These are phyloP conservation scores for Lysiphlebus fabarum DNA, from an alignment of 1,140 invertebrate species.

Conservation along the genomic window DNA sequence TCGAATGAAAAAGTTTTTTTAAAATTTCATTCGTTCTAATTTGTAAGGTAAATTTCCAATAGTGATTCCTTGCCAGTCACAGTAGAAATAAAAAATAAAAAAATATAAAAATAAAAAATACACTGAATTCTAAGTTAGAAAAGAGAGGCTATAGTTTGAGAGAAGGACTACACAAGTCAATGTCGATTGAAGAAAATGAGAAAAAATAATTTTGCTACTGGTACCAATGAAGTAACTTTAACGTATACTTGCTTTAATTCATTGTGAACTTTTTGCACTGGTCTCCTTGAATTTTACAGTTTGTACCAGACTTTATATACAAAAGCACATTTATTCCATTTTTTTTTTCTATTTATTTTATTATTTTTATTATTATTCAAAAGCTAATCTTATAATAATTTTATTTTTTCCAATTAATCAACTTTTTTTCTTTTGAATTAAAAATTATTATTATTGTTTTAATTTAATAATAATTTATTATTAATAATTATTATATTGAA, in stretches of 20 bases:
- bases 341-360: no score
- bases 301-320: neutral
- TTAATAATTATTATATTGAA: conserved; percentile 4
- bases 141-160: neutral
- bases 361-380: no score
- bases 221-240: conserved; percentile 6
- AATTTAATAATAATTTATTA: no score
- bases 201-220: conserved; percentile 7
- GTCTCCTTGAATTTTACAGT: neutral
- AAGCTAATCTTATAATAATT: no score
- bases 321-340: no score
- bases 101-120: no score
- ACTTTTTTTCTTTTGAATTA: no score
- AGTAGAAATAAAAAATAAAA: neutral
- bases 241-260: conserved; percentile 23
- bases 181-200: conserved; percentile 6
- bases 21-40: conserved; percentile 30
- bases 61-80: conserved; percentile 22
- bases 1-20: conserved; percentile 22
- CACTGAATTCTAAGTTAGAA: neutral
- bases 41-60: conserved; percentile 32
- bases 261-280: conserved; percentile 22
- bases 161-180: neutral
- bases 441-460: no score
- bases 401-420: no score